Conservation (phyloP, 2,888 invertebrate species). For the Heteromyza rotundicornis region DNA sequence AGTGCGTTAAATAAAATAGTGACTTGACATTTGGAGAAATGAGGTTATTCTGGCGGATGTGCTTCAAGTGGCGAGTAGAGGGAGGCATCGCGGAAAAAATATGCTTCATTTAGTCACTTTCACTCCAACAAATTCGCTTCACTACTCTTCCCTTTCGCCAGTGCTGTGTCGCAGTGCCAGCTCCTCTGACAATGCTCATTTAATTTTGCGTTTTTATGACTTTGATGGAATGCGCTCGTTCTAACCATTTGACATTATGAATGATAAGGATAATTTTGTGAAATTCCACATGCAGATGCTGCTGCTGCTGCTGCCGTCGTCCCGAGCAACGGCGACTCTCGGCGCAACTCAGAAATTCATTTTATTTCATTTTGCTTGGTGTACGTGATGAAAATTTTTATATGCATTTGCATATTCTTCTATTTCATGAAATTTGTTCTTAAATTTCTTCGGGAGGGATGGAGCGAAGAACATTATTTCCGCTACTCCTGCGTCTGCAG, state of each 20-base stretch:
- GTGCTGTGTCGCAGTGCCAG: too few species aligned
- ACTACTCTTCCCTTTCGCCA: too few species aligned
- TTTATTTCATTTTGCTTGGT: conserved; percentile 49
- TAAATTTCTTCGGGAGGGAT: too few species aligned
- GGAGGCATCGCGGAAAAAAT: background rate
- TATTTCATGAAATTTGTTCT: conserved; percentile 34
- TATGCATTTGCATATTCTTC: background rate
- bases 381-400: conserved; percentile 48
- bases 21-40: conserved; percentile 13
- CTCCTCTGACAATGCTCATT: conserved; percentile 17
- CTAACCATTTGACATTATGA: conserved; percentile 48
- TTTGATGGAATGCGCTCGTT: conserved; percentile 8
- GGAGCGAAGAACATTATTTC: background rate
- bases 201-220: conserved; percentile 20
- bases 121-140: too few species aligned
- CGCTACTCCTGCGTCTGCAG: background rate
- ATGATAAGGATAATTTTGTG: conserved; percentile 46
- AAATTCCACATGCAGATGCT: conserved; percentile 46
- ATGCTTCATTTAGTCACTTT: background rate
- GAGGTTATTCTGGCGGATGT: background rate
- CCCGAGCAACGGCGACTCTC: too few species aligned
- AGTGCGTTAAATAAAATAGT: conserved; percentile 10
- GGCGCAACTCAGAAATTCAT: conserved; percentile 55
- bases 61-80: too few species aligned
- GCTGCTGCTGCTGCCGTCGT: conserved; percentile 21